Evolutionary conservation across 1,140 invertebrate species (phyloP).

Genomic region (Heliconius eleuchia): DNA sequence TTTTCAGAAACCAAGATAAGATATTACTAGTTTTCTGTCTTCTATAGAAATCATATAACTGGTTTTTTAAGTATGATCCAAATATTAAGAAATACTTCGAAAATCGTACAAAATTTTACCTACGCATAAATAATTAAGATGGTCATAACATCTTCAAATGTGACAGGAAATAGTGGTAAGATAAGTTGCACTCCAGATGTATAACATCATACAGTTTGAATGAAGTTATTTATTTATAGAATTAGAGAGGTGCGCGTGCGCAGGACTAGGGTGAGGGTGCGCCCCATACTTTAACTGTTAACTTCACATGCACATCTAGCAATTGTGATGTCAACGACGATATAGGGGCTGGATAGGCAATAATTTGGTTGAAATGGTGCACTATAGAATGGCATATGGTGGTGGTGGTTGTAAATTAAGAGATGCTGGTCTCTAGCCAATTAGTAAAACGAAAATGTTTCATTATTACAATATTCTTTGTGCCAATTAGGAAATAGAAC

Average conservation of each 20-base stretch:
- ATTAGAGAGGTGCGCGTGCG: slow-evolving; percentile 30
- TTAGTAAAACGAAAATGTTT: neutral
- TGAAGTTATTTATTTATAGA: slow-evolving; percentile 55
- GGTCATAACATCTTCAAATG: slow-evolving; percentile 14
- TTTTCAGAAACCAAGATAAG: too few relatives aligned
- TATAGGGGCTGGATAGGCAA: slow-evolving; percentile 33
- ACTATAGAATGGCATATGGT: slow-evolving; percentile 15
- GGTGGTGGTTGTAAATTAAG: neutral
- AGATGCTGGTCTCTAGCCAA: neutral
- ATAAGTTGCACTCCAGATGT: slow-evolving; percentile 52
- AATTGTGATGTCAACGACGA: slow-evolving; percentile 47
- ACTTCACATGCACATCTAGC: slow-evolving; percentile 42
- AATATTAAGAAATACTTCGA: too few relatives aligned
- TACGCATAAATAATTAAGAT: slow-evolving; percentile 25
- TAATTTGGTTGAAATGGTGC: slow-evolving; percentile 31
- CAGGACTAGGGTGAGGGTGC: slow-evolving; percentile 43
- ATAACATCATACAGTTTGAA: slow-evolving; percentile 50
- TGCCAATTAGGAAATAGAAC: too few relatives aligned
- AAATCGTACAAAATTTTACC: too few relatives aligned
- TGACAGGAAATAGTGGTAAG: slow-evolving; percentile 45
- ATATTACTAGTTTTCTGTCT: too few relatives aligned
- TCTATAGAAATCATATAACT: too few relatives aligned
- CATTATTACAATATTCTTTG: neutral
- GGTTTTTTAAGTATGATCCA: too few relatives aligned
- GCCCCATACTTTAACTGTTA: slow-evolving; percentile 37